A percentile compares a stretch with the other conserved stretches of the same genome.
Evolutionary conservation across 2,888 invertebrate species (phyloP).

Genomic region (Euclidia mi): DNA sequence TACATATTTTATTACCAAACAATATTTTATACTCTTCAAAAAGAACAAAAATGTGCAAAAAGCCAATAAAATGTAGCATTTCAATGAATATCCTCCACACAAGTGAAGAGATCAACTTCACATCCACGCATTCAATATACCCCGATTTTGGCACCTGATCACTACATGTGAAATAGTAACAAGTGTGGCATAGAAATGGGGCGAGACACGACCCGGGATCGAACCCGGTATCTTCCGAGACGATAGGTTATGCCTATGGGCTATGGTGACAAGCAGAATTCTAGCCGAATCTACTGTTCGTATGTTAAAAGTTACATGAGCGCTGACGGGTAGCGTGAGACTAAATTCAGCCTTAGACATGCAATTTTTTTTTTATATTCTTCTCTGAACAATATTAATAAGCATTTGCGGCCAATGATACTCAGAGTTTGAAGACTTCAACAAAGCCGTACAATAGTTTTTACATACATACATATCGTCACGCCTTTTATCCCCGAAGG

Average conservation of each 20-base stretch:
- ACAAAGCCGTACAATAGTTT: too few relatives aligned
- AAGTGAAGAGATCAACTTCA: constrained; percentile 75
- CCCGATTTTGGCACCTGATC: constrained; percentile 82
- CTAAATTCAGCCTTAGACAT: too few relatives aligned
- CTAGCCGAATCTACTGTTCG: constrained; percentile 17
- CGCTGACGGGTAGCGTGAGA: too few relatives aligned
- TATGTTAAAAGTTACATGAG: neutral
- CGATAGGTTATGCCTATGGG: constrained; percentile 31
- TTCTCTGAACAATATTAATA: too few relatives aligned
- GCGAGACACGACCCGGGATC: constrained; percentile 58
- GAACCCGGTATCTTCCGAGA: constrained; percentile 65
- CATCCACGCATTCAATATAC: constrained; percentile 72
- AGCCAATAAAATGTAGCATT: constrained; percentile 67
- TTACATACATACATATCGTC: too few relatives aligned
- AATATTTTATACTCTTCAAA: too few relatives aligned
- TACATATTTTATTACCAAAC: neutral
- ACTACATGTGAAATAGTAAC: constrained; percentile 81
- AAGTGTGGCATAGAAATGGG: constrained; percentile 88
- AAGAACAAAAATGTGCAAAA: neutral
- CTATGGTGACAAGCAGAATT: constrained; percentile 37
- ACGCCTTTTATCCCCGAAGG: too few relatives aligned
- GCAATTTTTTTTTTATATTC: too few relatives aligned
- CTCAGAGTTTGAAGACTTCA: too few relatives aligned
- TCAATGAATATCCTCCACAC: constrained; percentile 73
- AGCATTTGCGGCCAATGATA: too few relatives aligned